phyloP scores from a whole-genome alignment of 2,888 invertebrate genomes.

The Synergus laeviventris region DNA sequence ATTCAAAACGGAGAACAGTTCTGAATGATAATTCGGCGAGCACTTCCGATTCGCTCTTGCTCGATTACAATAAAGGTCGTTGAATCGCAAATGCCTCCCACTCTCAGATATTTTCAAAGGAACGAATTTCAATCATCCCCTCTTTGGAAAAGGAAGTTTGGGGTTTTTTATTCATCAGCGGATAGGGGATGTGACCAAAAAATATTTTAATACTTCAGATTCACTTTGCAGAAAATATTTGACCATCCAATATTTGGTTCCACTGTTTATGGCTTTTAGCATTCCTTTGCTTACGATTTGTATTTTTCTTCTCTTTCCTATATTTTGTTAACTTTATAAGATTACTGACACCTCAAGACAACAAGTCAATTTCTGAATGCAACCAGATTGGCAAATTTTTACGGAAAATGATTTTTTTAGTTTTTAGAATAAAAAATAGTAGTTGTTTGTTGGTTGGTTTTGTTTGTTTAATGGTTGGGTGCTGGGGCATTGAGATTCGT shows the following conservation, averaged over 20 bases:
- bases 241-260: no score
- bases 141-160: neutral
- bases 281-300: no score
- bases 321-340: no score
- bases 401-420: conserved; percentile 32
- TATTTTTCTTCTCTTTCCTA: no score
- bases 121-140: neutral
- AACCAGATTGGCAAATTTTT: conserved; percentile 44
- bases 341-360: neutral
- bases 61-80: conserved; percentile 4
- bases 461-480: conserved; percentile 38
- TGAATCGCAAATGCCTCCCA: conserved; percentile 11
- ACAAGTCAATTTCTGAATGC: conserved; percentile 41
- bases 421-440: conserved; percentile 42
- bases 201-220: no score
- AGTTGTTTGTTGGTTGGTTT: neutral
- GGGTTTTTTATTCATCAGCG: no score
- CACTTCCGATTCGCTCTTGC: conserved; percentile 47
- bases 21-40: conserved; percentile 53
- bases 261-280: no score
- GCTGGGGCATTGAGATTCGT: conserved; percentile 51
- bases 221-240: no score
- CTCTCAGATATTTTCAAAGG: neutral
- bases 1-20: conserved; percentile 27
- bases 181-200: no score